A percentile compares a stretch with the other conserved stretches of the same genome.
Conservation (phyloP, 2,113 vertebrate genomes). For the Corapipo altera region DNA sequence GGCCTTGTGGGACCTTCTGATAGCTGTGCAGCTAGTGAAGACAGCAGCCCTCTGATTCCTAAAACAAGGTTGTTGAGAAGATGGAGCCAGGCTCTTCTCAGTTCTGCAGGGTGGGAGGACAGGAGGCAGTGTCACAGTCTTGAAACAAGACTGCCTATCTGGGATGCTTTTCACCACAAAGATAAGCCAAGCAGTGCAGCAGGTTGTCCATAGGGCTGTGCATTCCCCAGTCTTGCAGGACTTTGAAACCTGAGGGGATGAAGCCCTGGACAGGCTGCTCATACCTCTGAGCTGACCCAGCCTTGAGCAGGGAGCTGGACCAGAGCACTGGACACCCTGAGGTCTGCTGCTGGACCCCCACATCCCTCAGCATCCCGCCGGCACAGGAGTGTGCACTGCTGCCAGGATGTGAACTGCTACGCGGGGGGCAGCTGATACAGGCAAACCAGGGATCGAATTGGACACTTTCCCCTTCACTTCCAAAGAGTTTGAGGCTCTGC, state of each 20-base stretch:
- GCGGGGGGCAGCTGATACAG: rapidly evolving
- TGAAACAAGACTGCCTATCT: background rate
- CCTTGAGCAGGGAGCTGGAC: too few species aligned
- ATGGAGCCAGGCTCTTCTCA: background rate
- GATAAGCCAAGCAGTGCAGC: rapidly evolving
- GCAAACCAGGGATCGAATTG: background rate
- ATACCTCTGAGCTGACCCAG: background rate
- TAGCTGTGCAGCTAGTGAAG: background rate
- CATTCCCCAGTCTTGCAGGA: background rate
- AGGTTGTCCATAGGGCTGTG: background rate
- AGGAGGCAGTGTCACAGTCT: background rate
- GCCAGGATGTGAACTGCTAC: background rate
- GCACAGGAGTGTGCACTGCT: background rate
- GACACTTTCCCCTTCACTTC: background rate
- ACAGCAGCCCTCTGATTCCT: background rate
- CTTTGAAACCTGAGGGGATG: background rate
- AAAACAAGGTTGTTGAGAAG: background rate
- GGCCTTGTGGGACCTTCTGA: background rate
- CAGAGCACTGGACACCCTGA: rapidly evolving
- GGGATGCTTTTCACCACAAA: background rate
- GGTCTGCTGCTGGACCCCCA: background rate
- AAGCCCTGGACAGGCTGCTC: background rate
- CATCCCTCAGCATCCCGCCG: background rate
- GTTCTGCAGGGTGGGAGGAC: too few species aligned
- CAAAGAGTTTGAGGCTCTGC: background rate